Conservation (phyloP, 2,888 invertebrate species). For the Orthonychiurus folsomi region DNA sequence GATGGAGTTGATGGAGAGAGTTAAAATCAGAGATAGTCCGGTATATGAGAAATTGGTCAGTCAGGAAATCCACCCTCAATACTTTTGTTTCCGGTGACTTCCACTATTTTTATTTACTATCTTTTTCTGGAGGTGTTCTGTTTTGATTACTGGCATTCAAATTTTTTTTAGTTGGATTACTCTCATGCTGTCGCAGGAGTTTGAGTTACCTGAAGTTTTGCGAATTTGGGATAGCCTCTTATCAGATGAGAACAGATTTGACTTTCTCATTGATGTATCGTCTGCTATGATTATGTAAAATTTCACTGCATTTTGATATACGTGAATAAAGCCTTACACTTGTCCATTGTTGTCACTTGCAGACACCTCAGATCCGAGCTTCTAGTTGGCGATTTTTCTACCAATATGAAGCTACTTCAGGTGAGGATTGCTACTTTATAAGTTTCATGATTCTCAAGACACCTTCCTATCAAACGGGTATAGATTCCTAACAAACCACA, state of each 20-base stretch:
- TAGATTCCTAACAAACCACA: too few species aligned
- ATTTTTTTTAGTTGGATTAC: slow-evolving; percentile 89
- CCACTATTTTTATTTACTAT: slow-evolving; percentile 8
- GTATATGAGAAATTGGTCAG: slow-evolving; percentile 67
- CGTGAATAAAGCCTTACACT: slow-evolving; percentile 1
- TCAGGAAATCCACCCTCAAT: slow-evolving; percentile 82
- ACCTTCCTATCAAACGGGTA: slow-evolving; percentile 8
- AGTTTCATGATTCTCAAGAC: background rate
- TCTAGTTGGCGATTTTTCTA: slow-evolving; percentile 79
- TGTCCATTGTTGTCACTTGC: slow-evolving; percentile 41
- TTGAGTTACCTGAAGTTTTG: slow-evolving; percentile 91
- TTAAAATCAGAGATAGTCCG: slow-evolving; percentile 65
- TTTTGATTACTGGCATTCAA: too few species aligned
- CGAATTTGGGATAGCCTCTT: slow-evolving; percentile 96
- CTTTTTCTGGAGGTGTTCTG: too few species aligned
- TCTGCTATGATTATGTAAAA: slow-evolving; percentile 95
- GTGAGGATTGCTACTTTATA: slow-evolving; percentile 44
- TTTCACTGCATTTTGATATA: slow-evolving; percentile 16
- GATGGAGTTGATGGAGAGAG: slow-evolving; percentile 64
- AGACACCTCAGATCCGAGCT: slow-evolving; percentile 76
- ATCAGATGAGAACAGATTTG: slow-evolving; percentile 78
- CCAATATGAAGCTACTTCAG: slow-evolving; percentile 87
- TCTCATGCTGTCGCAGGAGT: slow-evolving; percentile 89
- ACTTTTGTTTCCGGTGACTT: slow-evolving; percentile 35
- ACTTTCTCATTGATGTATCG: slow-evolving; percentile 83